Evolutionary conservation across 2,888 invertebrate genomes (phyloP).

Genomic region (Maniola hyperantus): DNA sequence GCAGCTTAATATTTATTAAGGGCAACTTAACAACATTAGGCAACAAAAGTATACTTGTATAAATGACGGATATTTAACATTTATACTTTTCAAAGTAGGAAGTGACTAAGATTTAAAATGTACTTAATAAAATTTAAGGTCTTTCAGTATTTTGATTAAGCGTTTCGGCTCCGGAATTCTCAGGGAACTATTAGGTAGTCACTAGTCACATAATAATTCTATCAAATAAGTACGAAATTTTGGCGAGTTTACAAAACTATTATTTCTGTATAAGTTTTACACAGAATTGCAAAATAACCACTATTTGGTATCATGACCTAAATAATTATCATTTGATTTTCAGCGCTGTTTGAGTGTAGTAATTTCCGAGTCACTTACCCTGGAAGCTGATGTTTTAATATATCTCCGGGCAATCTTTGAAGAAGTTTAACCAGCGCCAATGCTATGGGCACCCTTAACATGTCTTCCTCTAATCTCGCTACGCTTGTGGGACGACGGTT

Average conservation of each 20-base stretch:
- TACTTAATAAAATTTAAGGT: too few species aligned
- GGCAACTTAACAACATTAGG: background rate
- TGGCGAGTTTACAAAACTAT: too few species aligned
- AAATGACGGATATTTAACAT: too few species aligned
- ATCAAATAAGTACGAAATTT: too few species aligned
- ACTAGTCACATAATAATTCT: too few species aligned
- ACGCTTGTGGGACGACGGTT: constrained; percentile 85
- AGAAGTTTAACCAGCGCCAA: constrained; percentile 95
- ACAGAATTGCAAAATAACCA: too few species aligned
- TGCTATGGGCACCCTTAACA: constrained; percentile 95
- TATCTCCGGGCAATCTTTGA: constrained; percentile 90
- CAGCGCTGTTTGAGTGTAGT: background rate
- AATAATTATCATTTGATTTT: background rate
- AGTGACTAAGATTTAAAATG: too few species aligned
- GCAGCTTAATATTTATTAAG: background rate
- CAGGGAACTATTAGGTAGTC: too few species aligned
- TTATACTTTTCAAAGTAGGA: too few species aligned
- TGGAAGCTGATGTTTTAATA: constrained; percentile 89
- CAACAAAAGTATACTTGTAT: background rate
- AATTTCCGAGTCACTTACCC: constrained; percentile 81
- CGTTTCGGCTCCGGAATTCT: too few species aligned
- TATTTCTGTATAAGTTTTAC: too few species aligned
- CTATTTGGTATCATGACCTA: background rate
- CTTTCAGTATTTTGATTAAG: too few species aligned
- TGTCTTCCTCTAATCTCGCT: constrained; percentile 94